Percentiles rank a stretch among this genome's conserved stretches.
Evolutionary conservation across 2,797 vertebrate genomes (phyloP).

Genomic region (Arrhamphus sclerolepis): DNA sequence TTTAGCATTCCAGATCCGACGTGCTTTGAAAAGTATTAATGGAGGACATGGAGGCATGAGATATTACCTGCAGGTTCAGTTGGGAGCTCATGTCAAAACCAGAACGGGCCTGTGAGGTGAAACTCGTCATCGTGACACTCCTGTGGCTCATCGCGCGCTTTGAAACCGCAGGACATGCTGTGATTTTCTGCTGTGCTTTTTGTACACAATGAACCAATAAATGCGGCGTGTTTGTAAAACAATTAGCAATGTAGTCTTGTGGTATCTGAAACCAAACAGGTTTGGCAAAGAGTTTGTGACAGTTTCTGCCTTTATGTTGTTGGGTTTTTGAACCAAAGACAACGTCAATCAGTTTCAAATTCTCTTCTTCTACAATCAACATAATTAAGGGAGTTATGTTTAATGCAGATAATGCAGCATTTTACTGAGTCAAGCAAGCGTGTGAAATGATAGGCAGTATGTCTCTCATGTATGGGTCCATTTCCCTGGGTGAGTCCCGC

Average conservation of each 20-base stretch:
- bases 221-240: slow-evolving; percentile 28
- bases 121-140: slow-evolving; percentile 41
- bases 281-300: neutral
- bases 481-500: slow-evolving; percentile 42
- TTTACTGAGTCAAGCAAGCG: slow-evolving; percentile 36
- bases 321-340: too few relatives aligned
- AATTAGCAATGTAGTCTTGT: slow-evolving; percentile 22
- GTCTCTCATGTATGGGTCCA: slow-evolving; percentile 39
- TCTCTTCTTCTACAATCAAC: too few relatives aligned
- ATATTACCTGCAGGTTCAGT: slow-evolving; percentile 72
- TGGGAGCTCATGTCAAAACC: slow-evolving; percentile 60
- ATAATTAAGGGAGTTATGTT: slow-evolving; percentile 19
- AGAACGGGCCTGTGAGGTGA: slow-evolving; percentile 36
- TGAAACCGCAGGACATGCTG: slow-evolving; percentile 17
- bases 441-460: slow-evolving; percentile 47
- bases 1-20: slow-evolving; percentile 75
- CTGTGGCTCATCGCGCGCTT: slow-evolving; percentile 30
- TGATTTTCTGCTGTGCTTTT: slow-evolving; percentile 45
- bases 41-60: slow-evolving; percentile 62
- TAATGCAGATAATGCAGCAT: slow-evolving; percentile 4
- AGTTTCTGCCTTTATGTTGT: neutral
- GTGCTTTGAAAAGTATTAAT: slow-evolving; percentile 77
- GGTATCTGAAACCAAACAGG: neutral
- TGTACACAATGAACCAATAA: slow-evolving; percentile 31
- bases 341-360: too few relatives aligned